phyloP scores from a whole-genome alignment of 1,140 invertebrate species.

The Scaptomyza graminum region DNA sequence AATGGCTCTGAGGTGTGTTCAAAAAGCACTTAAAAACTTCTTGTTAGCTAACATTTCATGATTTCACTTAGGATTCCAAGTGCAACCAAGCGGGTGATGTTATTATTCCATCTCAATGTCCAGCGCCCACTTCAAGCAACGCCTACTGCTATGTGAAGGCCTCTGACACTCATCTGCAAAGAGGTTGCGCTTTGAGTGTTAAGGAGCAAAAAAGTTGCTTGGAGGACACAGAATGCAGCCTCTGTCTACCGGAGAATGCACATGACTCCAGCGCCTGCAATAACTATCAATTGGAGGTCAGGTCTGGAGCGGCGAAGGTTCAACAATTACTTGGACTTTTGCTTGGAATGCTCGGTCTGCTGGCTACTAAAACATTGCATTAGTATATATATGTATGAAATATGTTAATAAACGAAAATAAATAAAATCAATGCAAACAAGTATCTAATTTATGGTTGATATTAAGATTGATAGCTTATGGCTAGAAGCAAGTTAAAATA shows the following conservation, averaged over 20 bases:
- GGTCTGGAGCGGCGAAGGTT: conserved; percentile 24
- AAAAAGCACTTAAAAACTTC: background rate
- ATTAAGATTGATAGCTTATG: conserved; percentile 12
- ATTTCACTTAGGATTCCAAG: conserved; percentile 21
- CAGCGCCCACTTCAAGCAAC: conserved; percentile 61
- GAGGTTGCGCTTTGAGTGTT: conserved; percentile 59
- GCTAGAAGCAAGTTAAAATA: background rate
- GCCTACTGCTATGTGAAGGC: conserved; percentile 74
- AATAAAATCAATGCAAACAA: conserved; percentile 19
- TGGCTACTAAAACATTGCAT: conserved; percentile 27
- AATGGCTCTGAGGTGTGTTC: conserved; percentile 52
- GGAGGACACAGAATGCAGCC: conserved; percentile 46
- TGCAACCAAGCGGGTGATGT: conserved; percentile 42
- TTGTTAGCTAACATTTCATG: background rate
- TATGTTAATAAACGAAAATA: conserved; percentile 24
- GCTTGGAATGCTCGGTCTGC: conserved; percentile 33
- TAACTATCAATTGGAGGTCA: conserved; percentile 45
- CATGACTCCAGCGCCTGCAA: conserved; percentile 59
- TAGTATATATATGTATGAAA: conserved; percentile 7
- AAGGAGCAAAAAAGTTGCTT: conserved; percentile 64
- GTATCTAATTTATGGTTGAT: background rate
- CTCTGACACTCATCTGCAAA: conserved; percentile 13
- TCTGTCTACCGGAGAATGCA: conserved; percentile 60
- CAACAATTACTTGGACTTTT: conserved; percentile 33
- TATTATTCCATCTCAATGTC: conserved; percentile 50